Percentiles rank a stretch among this genome's conserved stretches.
phyloP scores from a whole-genome alignment of 2,113 vertebrate species.

The Tautogolabrus adspersus region DNA sequence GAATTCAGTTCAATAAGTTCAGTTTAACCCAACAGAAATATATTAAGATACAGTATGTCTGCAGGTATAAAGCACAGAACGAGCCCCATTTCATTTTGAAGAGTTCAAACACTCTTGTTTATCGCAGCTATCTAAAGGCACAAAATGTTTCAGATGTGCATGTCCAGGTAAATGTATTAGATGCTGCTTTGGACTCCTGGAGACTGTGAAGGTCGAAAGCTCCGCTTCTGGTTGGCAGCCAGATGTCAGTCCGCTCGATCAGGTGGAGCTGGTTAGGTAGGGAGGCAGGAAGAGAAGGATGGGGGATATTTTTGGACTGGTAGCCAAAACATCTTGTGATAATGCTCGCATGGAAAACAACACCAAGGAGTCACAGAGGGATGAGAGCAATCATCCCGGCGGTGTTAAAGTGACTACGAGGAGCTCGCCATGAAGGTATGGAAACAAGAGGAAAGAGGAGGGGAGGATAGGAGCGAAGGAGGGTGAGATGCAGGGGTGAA shows the following conservation, averaged over 20 bases:
- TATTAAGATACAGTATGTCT: too few relatives aligned
- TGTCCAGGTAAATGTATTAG: conserved; percentile 60
- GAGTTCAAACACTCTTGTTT: conserved; percentile 21
- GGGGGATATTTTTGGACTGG: conserved; percentile 29
- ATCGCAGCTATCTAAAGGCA: conserved; percentile 19
- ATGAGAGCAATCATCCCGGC: neutral
- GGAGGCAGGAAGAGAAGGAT: conserved; percentile 3
- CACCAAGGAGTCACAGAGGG: conserved; percentile 21
- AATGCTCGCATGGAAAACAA: conserved; percentile 42
- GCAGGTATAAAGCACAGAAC: neutral
- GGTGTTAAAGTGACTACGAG: conserved; percentile 22
- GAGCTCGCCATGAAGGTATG: conserved; percentile 27
- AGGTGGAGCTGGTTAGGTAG: conserved; percentile 24
- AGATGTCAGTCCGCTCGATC: conserved; percentile 71
- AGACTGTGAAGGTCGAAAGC: conserved; percentile 78
- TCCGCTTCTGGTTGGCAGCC: conserved; percentile 72
- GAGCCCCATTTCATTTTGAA: conserved; percentile 13
- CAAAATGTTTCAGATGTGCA: conserved; percentile 7
- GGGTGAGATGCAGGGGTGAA: conserved; percentile 48
- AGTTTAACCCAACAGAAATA: neutral
- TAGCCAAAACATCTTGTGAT: conserved; percentile 52
- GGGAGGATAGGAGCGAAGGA: conserved; percentile 18
- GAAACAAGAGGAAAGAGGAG: conserved; percentile 8
- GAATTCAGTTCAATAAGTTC: too few relatives aligned
- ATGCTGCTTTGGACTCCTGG: conserved; percentile 64